Evolutionary conservation across 2,797 vertebrate species (phyloP), one percentile per base, ranked within the genome.

Genomic region (Gymnothorax javanicus): DNA sequence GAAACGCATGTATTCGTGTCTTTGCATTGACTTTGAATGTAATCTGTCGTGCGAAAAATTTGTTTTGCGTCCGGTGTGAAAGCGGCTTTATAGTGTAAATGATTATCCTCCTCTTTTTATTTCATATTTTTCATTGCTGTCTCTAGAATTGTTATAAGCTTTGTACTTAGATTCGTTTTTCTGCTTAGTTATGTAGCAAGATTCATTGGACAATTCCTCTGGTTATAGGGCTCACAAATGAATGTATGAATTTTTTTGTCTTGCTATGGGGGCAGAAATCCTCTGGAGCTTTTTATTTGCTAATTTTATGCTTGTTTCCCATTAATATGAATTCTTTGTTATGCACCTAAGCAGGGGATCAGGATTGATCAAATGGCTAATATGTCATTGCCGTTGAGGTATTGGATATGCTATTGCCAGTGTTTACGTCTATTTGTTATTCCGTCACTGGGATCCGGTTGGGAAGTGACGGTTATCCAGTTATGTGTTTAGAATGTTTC

Each of bases 151-250:
- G 64, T 84, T 57, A 84, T 17, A 13, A 23, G 60, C 57, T 64
- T 77, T 62, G 33, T 23, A 43, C 87, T 88, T 79, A 71, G 15
- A 82, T 83, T 86, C 82, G 84, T 87, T 87, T 87, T 43, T 43
- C 33, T 43, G 33, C 33, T 43, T 43, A 56, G 77, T 81, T 81
- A 89, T 89, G 89, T 86, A 88, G 86, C 82, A 87, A 88, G 77
- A 60, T 58, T 87, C 58, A 89, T 79, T 86, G 86, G 85, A 85
- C 25, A 85, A 81, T 87, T 86, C 84, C 86, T 88, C 62, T 85
- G 85, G 87, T 75, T 73, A 85, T 85, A 88, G 89, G 89, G 87
- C 90, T 90, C 87, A 85, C 87, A 89, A 89, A 88, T 90, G 89
- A 90, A 89, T 88, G 89, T 88, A 86, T 86, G 86, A 82, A 86